These are phyloP conservation scores for Candidula unifasciata DNA, from an alignment of 2,888 invertebrate genomes.

Conservation along the genomic window DNA sequence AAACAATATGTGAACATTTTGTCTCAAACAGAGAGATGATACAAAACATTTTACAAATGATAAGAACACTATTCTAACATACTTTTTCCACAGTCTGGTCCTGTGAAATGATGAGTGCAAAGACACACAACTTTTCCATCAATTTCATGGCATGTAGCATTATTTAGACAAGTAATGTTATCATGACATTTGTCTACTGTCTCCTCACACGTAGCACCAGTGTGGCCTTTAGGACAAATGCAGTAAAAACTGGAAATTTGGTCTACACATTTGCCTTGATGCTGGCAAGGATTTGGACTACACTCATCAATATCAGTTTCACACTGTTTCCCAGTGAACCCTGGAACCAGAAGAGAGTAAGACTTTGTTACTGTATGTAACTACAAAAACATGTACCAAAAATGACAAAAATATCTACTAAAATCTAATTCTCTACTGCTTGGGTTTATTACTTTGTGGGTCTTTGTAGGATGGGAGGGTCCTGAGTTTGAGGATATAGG, in stretches of 20 bases:
- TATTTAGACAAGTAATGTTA: constrained; percentile 63
- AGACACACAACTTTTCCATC: constrained; percentile 58
- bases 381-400: background rate
- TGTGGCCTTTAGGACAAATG: constrained; percentile 58
- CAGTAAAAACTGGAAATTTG: constrained; percentile 63
- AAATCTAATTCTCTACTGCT: too few species aligned
- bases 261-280: constrained; percentile 62
- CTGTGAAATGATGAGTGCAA: constrained; percentile 64
- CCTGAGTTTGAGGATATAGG: too few species aligned
- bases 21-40: background rate
- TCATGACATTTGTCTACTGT: background rate
- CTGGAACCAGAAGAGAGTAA: constrained; percentile 52
- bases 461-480: too few species aligned
- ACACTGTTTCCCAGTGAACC: constrained; percentile 62
- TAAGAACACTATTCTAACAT: background rate
- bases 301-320: constrained; percentile 60
- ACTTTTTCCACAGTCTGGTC: constrained; percentile 72
- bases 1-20: too few species aligned
- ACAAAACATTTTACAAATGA: background rate
- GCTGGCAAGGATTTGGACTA: constrained; percentile 56
- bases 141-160: constrained; percentile 63
- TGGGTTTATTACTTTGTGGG: too few species aligned
- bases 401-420: background rate
- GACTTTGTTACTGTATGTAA: background rate
- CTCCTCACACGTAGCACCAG: constrained; percentile 30